Base-by-base conservation (phyloP, 2,113 vertebrate species). In the Seriola dumerili region DNA sequence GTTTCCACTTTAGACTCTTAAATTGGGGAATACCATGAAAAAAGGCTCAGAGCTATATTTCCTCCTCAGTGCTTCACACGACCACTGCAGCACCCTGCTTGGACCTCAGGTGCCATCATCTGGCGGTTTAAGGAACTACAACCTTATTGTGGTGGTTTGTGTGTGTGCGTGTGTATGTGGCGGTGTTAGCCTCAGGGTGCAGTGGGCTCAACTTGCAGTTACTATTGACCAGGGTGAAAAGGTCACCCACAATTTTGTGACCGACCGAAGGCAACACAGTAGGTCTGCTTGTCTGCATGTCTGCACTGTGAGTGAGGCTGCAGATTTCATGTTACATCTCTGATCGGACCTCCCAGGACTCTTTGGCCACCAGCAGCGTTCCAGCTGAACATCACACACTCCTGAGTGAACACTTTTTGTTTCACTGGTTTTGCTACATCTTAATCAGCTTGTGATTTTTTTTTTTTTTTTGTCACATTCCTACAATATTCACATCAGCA, bases 101-200 rank as follows among this genome's bases (percentile, higher is more conserved):
- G 32, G 91, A 92, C 68, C 88, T 88, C 83, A 92, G 80, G 75
- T 80, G 90, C 93, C 93, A 91, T 90, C 93, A 57, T 90, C 91
- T 93, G 93, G 93, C 80, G 61, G 2, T 59, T 84, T 19, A 19
- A 16, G 36, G 80, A 86, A 89, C 75, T 88, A 69, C 89, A 79
- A 1, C n/a, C 9, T 19, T 1, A 12, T 4, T 34, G 48, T 42
- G 4, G 1, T 14, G 5, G 17, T 38, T 4, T 19, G 48, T 38
- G 9, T 71, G 48, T 71, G 74, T 59, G 64, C 1, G 21, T 44
- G 63, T 9, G 50, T 62, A 61, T 38, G 58, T 72, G 73, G 63
- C 55, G 58, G 14, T 57, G 38, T 74, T 73, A 59, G 73, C 80
- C 83, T 78, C 52, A 78, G 74, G 78, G 81, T 46, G 64, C 70